phyloP scores from a whole-genome alignment of 2,113 vertebrate species.

The Rhynchomys soricoides region DNA sequence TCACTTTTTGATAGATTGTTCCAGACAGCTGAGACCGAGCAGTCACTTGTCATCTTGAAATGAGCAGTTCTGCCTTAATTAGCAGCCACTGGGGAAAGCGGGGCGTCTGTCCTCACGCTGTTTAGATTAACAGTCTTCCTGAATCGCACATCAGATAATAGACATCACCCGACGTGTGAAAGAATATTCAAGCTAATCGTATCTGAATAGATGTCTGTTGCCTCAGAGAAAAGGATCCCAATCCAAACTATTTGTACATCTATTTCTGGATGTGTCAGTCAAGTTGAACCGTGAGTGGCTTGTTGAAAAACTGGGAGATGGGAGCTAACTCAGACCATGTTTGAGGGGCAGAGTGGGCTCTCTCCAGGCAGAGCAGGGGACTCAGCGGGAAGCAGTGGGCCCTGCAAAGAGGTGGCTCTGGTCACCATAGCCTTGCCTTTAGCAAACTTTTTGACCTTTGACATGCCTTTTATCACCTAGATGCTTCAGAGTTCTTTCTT shows the following conservation, averaged over 20 bases:
- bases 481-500: no score
- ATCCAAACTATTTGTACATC: neutral
- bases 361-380: neutral
- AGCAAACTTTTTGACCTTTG: neutral
- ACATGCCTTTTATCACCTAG: neutral
- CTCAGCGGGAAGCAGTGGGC: no score
- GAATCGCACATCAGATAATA: conserved; percentile 59
- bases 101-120: conserved; percentile 57
- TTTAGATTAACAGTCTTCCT: conserved; percentile 74
- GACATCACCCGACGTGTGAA: neutral
- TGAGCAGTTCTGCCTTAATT: conserved; percentile 83
- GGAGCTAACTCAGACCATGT: neutral
- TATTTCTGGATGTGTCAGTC: neutral
- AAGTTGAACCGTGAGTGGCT: neutral
- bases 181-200: conserved; percentile 8
- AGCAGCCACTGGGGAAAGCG: conserved; percentile 80
- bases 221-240: conserved; percentile 52
- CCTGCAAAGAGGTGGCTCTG: neutral
- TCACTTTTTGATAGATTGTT: conserved; percentile 56
- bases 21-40: conserved; percentile 53
- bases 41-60: conserved; percentile 7
- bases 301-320: neutral
- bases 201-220: conserved; percentile 10
- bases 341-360: neutral
- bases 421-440: neutral